Evolutionary conservation across 2,888 invertebrate species (phyloP).

Genomic region (Protophormia terraenovae): DNA sequence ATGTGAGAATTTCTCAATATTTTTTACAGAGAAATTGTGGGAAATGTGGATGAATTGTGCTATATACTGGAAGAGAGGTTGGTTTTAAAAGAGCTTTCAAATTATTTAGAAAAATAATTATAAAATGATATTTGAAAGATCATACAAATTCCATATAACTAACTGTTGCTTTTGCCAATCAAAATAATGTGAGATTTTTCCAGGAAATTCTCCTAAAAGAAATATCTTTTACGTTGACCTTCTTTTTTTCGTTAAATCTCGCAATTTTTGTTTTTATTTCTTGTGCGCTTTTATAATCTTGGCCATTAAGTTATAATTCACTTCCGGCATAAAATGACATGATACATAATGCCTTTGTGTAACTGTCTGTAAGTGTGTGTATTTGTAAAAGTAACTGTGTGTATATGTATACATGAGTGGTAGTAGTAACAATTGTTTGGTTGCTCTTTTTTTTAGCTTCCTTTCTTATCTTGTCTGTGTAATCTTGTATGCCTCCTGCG

Average conservation of each 20-base stretch:
- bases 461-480: conserved; percentile 40
- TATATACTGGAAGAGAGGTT: neutral
- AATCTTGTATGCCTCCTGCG: conserved; percentile 52
- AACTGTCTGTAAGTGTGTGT: conserved; percentile 26
- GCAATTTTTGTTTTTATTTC: neutral
- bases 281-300: conserved; percentile 66
- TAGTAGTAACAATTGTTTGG: neutral
- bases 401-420: neutral
- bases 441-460: neutral
- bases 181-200: no score
- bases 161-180: no score
- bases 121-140: no score
- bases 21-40: neutral
- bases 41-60: neutral
- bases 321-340: conserved; percentile 70
- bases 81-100: no score
- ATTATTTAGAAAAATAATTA: no score
- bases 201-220: no score
- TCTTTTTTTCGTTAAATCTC: neutral
- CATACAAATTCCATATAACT: no score
- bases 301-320: conserved; percentile 71
- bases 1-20: neutral
- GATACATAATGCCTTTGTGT: conserved; percentile 66
- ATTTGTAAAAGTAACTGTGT: neutral
- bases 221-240: no score